Evolutionary conservation across 2,113 vertebrate genomes (phyloP), one percentile per base, ranked within the genome.

Genomic region (Aegithalos caudatus): DNA sequence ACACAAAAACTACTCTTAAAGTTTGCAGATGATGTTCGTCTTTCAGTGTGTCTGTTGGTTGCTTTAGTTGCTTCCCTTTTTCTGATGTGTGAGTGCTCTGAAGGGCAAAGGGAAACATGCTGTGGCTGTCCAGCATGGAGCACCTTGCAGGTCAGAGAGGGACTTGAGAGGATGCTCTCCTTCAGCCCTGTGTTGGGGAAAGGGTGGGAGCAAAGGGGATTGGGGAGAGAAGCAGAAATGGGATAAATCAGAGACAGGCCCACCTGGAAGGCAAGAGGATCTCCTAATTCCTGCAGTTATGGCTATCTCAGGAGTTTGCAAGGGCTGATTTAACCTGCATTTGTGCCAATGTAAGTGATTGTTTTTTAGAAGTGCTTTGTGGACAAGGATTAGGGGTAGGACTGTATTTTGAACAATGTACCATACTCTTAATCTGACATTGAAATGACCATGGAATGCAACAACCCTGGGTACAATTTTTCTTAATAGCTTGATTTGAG

Each of bases 101-200:
- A 72, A 71, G 2, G 4, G n/a, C 10, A 29, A 51, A 69, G 4
- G 4, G 22, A 1, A 2, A 14, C 38, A 3, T 22, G 8, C 44
- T 47, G 58, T 12, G 20, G 19, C 11, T 47, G 13, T 78, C 54
- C 81, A 89, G 54, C 50, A 40, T 3, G 8, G 62, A 91, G 18
- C 5, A 54, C 24, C 10, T 61, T 38, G 37, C 8, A 11, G 9
- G 60, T 53, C 37, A 31, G 11, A 64, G n/a, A 53, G 20, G 29
- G n/a, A 56, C 31, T 1, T 2, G 4, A 61, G 74, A 48, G 19
- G 31, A 51, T 1, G 0, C 11, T 77, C 2, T 48, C 54, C 24
- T 89, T 73, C 40, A 57, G 22, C 11, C 24, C 22, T 20, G 18
- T n/a, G 45, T 2, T 17, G 4, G 4, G 48, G 6, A 9, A 40